Percentiles rank a stretch among this genome's conserved stretches.
Evolutionary conservation across 2,888 invertebrate genomes (phyloP).

Genomic region (Acanthopleura granulata): DNA sequence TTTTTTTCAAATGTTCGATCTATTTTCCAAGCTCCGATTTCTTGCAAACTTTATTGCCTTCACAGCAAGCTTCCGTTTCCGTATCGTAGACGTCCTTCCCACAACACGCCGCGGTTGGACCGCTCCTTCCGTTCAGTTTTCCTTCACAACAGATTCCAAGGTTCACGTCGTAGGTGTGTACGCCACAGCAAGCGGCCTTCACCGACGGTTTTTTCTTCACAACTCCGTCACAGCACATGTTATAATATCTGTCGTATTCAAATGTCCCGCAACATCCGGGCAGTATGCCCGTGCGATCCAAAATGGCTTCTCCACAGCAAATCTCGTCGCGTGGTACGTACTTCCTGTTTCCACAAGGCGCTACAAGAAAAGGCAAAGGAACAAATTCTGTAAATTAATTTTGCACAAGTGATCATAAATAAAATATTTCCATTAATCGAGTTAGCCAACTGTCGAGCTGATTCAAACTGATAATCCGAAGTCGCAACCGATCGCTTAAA

Average conservation of each 20-base stretch:
- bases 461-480: no score
- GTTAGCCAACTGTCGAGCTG: no score
- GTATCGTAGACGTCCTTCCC: conserved; percentile 12
- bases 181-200: conserved; percentile 4
- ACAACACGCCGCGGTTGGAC: conserved; percentile 9
- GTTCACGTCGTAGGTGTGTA: background rate
- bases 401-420: no score
- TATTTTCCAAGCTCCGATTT: no score
- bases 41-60: background rate
- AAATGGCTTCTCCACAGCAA: conserved; percentile 15
- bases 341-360: conserved; percentile 17
- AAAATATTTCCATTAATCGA: no score
- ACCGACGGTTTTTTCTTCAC: background rate
- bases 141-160: conserved; percentile 14
- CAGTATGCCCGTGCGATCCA: conserved; percentile 15
- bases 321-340: conserved; percentile 11
- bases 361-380: background rate
- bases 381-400: background rate
- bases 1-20: no score
- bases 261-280: conserved; percentile 7
- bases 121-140: conserved; percentile 12
- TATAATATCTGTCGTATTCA: conserved; percentile 11
- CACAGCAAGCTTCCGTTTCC: background rate
- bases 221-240: conserved; percentile 11
- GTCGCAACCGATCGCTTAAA: no score